phyloP scores from a whole-genome alignment of 2,888 invertebrate species.

The Fissipunctia ypsillon region DNA sequence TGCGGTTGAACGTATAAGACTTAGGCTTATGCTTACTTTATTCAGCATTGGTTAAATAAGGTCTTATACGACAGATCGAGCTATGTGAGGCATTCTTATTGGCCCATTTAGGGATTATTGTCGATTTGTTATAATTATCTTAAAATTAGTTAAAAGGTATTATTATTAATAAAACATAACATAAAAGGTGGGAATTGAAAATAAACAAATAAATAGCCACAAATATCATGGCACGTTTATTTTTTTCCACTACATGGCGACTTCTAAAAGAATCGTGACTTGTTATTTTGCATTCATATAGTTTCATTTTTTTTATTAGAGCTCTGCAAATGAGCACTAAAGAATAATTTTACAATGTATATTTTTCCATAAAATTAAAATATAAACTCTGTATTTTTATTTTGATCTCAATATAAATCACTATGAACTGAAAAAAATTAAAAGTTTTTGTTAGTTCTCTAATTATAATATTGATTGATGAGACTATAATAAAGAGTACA shows the following conservation, averaged over 20 bases:
- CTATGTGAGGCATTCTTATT: background rate
- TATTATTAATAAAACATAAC: slow-evolving; percentile 17
- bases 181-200: slow-evolving; percentile 64
- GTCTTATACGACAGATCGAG: background rate
- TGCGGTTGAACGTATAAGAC: too few relatives aligned
- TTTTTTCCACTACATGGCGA: slow-evolving; percentile 91
- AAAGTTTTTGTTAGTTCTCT: slow-evolving; percentile 90
- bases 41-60: background rate
- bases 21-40: too few relatives aligned
- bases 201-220: slow-evolving; percentile 86
- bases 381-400: slow-evolving; percentile 89
- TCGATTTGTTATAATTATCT: background rate
- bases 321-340: slow-evolving; percentile 87
- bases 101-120: background rate
- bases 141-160: slow-evolving; percentile 2
- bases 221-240: slow-evolving; percentile 91
- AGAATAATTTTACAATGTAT: slow-evolving; percentile 89
- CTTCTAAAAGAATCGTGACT: slow-evolving; percentile 91
- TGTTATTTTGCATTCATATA: slow-evolving; percentile 90
- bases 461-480: slow-evolving; percentile 89
- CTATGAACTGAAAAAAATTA: slow-evolving; percentile 88
- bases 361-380: slow-evolving; percentile 89
- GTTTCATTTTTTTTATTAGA: slow-evolving; percentile 86
- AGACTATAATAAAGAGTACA: slow-evolving; percentile 91
- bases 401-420: slow-evolving; percentile 90